Evolutionary conservation across 2,888 invertebrate species (phyloP).

Genomic region (Torymus auratus): DNA sequence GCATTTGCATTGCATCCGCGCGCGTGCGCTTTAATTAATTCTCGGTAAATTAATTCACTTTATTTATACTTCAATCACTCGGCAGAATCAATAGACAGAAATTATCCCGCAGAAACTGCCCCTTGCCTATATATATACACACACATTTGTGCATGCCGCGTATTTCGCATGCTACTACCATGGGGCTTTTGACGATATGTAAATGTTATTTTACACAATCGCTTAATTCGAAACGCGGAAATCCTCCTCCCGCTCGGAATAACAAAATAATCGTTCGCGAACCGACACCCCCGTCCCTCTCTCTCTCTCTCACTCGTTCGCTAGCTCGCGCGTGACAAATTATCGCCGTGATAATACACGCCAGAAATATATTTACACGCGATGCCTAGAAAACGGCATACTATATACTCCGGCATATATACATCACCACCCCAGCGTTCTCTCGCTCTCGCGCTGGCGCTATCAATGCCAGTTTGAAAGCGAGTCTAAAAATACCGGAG

Average conservation of each 20-base stretch:
- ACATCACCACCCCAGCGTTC: no score
- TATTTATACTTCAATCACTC: constrained; percentile 1
- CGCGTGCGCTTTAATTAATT: not conserved
- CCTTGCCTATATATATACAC: not conserved
- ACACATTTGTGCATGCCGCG: no score
- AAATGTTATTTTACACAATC: no score
- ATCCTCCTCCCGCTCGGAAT: not conserved
- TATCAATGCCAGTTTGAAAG: constrained; percentile 36
- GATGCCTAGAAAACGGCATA: not conserved
- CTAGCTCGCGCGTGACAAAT: no score
- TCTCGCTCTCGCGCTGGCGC: no score
- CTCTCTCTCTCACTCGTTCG: no score
- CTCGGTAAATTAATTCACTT: not conserved
- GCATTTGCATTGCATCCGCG: no score
- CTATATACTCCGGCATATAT: constrained; percentile 7
- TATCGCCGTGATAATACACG: no score
- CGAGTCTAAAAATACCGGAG: constrained; percentile 24
- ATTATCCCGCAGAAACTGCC: not conserved
- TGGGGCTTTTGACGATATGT: no score
- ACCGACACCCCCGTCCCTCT: no score
- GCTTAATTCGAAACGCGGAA: not conserved
- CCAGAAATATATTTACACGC: not conserved
- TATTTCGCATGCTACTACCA: no score
- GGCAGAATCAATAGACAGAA: not conserved
- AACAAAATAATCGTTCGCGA: not conserved